A percentile compares a stretch with the other conserved stretches of the same genome.
phyloP scores from a whole-genome alignment of 2,888 invertebrate species.

The Tridacna crocea region DNA sequence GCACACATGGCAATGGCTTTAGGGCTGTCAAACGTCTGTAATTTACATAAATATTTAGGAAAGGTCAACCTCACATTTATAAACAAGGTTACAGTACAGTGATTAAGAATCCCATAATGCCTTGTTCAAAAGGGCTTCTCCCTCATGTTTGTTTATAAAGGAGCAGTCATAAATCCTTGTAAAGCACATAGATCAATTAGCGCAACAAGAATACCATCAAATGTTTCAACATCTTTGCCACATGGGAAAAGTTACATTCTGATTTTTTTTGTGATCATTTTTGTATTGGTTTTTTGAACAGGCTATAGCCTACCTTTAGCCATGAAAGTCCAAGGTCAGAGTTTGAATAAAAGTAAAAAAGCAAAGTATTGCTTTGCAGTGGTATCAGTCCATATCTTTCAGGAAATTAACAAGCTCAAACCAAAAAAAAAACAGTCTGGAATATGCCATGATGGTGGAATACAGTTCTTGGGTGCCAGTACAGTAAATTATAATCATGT shows the following conservation, averaged over 20 bases:
- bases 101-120: slow-evolving; percentile 24
- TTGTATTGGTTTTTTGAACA: no score
- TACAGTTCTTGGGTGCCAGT: no score
- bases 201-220: not conserved
- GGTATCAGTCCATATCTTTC: no score
- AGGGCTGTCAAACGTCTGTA: slow-evolving; percentile 13
- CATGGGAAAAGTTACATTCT: not conserved
- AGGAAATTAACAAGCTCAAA: no score
- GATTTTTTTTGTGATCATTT: not conserved
- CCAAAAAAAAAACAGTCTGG: no score
- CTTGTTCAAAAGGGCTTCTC: slow-evolving; percentile 17
- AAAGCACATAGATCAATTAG: slow-evolving; percentile 20
- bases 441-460: no score
- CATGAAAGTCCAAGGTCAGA: no score
- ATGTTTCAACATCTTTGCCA: not conserved
- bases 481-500: no score
- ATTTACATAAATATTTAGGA: slow-evolving; percentile 11
- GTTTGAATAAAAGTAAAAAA: no score
- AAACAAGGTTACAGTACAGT: slow-evolving; percentile 18
- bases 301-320: no score
- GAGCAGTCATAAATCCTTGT: not conserved
- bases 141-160: slow-evolving; percentile 5
- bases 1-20: not conserved
- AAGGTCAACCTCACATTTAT: slow-evolving; percentile 14
- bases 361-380: no score